A percentile compares a stretch with the other conserved stretches of the same genome.
Evolutionary conservation across 2,113 vertebrate genomes (phyloP).

Genomic region (Eptatretus burgeri): DNA sequence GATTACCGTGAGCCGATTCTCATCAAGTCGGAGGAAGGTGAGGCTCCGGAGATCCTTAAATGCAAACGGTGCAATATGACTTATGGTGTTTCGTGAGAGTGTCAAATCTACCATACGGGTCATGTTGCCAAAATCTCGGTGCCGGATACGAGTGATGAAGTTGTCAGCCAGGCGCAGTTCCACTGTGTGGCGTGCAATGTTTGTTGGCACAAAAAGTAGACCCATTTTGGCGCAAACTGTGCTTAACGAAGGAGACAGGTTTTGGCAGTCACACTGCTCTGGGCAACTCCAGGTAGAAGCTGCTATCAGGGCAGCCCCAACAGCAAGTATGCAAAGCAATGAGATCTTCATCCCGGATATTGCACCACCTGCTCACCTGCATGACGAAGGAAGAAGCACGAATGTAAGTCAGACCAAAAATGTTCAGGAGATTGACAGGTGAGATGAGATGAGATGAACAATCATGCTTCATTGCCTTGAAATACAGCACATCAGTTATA

Average conservation of each 20-base stretch:
- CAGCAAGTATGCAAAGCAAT: too few species aligned
- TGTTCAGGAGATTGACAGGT: too few species aligned
- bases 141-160: constrained; percentile 64
- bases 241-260: constrained; percentile 83
- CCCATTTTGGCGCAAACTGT: constrained; percentile 86
- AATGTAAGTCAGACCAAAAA: too few species aligned
- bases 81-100: constrained; percentile 72
- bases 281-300: constrained; percentile 26
- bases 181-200: constrained; percentile 75
- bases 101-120: constrained; percentile 81
- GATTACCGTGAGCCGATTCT: constrained; percentile 54
- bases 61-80: constrained; percentile 65
- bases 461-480: too few species aligned
- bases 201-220: constrained; percentile 57
- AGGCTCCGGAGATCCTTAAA: constrained; percentile 78
- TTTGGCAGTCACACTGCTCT: constrained; percentile 94
- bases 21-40: constrained; percentile 65
- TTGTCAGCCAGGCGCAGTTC: constrained; percentile 79
- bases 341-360: too few species aligned
- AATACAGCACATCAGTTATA: too few species aligned
- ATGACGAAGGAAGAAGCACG: too few species aligned
- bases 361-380: too few species aligned
- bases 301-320: too few species aligned
- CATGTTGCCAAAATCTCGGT: constrained; percentile 91
- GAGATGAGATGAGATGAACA: too few species aligned